A percentile compares a stretch with the other conserved stretches of the same genome.
Conservation (phyloP, 1,140 invertebrate genomes). For the Sitophilus oryzae region DNA sequence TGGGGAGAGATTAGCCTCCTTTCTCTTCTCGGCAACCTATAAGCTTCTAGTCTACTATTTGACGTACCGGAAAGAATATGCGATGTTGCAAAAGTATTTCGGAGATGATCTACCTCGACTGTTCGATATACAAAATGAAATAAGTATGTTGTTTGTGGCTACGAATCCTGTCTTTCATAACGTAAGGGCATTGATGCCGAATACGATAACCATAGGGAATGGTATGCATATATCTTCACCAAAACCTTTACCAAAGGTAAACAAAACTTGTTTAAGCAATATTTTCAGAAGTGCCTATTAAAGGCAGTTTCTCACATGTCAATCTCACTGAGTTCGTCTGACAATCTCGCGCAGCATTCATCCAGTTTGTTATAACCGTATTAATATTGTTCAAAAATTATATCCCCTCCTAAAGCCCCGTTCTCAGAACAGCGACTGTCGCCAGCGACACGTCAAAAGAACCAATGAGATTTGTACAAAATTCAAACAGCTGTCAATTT, state of each 20-base stretch:
- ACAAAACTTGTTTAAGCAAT: background rate
- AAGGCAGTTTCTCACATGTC: too few relatives aligned
- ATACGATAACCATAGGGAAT: slow-evolving; percentile 47
- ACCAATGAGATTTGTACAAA: too few relatives aligned
- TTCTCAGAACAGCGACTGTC: too few relatives aligned
- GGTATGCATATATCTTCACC: slow-evolving; percentile 46
- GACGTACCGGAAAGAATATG: slow-evolving; percentile 32
- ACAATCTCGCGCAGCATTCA: too few relatives aligned
- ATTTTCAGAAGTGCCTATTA: too few relatives aligned
- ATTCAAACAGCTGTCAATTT: too few relatives aligned
- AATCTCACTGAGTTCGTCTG: too few relatives aligned
- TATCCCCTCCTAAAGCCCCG: too few relatives aligned
- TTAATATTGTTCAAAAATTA: too few relatives aligned
- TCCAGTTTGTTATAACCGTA: too few relatives aligned
- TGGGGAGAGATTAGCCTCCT: slow-evolving; percentile 23
- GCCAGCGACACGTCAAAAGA: too few relatives aligned
- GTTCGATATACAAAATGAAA: slow-evolving; percentile 45
- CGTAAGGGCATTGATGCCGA: slow-evolving; percentile 45
- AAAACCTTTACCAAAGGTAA: slow-evolving; percentile 40
- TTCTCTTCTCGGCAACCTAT: slow-evolving; percentile 9
- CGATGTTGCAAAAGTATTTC: slow-evolving; percentile 42
- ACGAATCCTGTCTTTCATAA: slow-evolving; percentile 45
- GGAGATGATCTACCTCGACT: slow-evolving; percentile 43
- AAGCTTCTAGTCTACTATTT: slow-evolving; percentile 6
- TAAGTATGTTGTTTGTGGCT: slow-evolving; percentile 51